These are phyloP conservation scores for Rousettus leschenaultii DNA, from an alignment of 2,113 vertebrate species.

Conservation along the genomic window DNA sequence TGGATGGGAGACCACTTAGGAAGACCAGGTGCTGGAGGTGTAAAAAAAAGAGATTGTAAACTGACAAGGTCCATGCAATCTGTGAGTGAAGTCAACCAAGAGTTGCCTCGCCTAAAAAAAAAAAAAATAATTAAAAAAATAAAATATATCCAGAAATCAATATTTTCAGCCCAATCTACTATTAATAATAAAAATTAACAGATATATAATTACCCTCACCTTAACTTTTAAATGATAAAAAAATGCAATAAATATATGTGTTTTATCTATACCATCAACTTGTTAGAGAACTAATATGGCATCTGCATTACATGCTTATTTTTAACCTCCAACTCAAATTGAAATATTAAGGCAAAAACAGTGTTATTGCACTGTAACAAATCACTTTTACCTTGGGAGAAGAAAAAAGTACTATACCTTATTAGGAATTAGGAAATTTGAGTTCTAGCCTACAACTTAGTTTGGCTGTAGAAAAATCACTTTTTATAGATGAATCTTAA, in stretches of 20 bases:
- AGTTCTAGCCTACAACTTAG: neutral
- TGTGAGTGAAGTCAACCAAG: too few species aligned
- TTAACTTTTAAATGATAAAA: slow-evolving; percentile 34
- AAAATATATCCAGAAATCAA: neutral
- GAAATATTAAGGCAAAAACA: neutral
- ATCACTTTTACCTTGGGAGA: neutral
- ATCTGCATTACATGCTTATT: neutral
- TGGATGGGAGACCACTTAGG: too few species aligned
- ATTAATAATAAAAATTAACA: slow-evolving; percentile 23
- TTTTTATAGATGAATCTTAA: neutral
- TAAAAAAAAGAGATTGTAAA: too few species aligned
- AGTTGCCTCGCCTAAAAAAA: too few species aligned
- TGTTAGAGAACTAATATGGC: neutral
- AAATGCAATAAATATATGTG: neutral
- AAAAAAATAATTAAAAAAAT: too few species aligned
- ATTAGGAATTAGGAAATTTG: neutral
- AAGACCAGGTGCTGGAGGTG: too few species aligned
- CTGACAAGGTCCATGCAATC: too few species aligned
- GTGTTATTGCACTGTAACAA: neutral
- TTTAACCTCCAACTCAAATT: neutral
- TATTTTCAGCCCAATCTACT: neutral
- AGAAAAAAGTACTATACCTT: neutral
- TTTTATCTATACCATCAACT: neutral
- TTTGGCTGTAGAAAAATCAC: slow-evolving; percentile 1
- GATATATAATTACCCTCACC: neutral